Evolutionary conservation across 2,113 vertebrate genomes (phyloP).

Genomic region (Oryzias woworae): DNA sequence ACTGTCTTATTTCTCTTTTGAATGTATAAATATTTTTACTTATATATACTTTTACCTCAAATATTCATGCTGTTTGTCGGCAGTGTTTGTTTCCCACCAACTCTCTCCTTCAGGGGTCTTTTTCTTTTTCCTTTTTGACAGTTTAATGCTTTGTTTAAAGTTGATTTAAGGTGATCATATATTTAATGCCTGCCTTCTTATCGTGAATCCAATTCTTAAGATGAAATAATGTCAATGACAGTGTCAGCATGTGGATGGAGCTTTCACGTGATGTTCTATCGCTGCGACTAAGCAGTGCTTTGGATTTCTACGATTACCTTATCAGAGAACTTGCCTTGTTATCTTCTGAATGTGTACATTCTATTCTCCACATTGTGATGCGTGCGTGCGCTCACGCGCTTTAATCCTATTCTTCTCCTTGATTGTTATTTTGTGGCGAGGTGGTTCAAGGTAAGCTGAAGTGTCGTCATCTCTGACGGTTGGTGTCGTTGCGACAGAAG

Average conservation of each 20-base stretch:
- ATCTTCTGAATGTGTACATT: slow-evolving; percentile 44
- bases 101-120: background rate
- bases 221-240: slow-evolving; percentile 53
- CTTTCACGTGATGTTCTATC: slow-evolving; percentile 20
- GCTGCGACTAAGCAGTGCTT: slow-evolving; percentile 34
- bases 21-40: slow-evolving; percentile 17
- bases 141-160: slow-evolving; percentile 4
- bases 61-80: slow-evolving; percentile 6
- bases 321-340: slow-evolving; percentile 26
- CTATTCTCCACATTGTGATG: slow-evolving; percentile 26
- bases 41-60: slow-evolving; percentile 50
- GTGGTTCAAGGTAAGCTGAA: slow-evolving; percentile 28
- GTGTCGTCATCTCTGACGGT: slow-evolving; percentile 52
- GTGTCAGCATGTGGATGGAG: slow-evolving; percentile 24
- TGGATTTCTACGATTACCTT: slow-evolving; percentile 37
- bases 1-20: slow-evolving; percentile 4
- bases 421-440: slow-evolving; percentile 15
- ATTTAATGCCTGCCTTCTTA: slow-evolving; percentile 44
- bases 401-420: slow-evolving; percentile 15
- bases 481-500: slow-evolving; percentile 57
- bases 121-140: background rate
- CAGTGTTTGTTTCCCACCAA: slow-evolving; percentile 4
- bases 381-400: background rate
- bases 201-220: slow-evolving; percentile 39
- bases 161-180: slow-evolving; percentile 17